Evolutionary conservation across 2,888 invertebrate species (phyloP).

Genomic region (Andrena trimmerana): DNA sequence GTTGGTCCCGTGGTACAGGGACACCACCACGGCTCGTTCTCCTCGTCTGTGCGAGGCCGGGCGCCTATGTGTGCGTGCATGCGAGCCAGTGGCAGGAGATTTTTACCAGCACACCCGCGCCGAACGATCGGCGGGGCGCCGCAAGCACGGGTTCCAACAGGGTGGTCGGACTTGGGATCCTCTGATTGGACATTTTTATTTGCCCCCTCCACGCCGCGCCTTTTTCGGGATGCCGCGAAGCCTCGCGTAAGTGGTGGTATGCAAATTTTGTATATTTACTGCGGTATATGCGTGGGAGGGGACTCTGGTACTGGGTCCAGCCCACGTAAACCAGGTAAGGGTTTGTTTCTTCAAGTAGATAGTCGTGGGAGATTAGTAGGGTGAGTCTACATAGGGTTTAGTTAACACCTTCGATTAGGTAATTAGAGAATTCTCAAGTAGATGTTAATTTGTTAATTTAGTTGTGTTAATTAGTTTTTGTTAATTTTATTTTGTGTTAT

Average conservation of each 20-base stretch:
- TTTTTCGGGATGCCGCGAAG: neutral
- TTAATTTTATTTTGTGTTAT: too few relatives aligned
- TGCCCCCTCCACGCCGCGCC: neutral
- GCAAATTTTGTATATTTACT: neutral
- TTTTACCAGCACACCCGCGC: conserved; percentile 72
- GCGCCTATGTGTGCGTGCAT: conserved; percentile 19
- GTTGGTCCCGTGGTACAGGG: conserved; percentile 74
- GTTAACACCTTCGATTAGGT: too few relatives aligned
- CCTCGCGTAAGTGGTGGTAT: neutral
- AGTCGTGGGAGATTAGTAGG: too few relatives aligned
- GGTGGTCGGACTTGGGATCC: conserved; percentile 42
- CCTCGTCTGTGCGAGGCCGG: conserved; percentile 29
- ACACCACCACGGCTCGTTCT: conserved; percentile 51
- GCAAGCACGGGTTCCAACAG: conserved; percentile 35
- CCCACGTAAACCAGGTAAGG: too few relatives aligned
- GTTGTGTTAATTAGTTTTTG: too few relatives aligned
- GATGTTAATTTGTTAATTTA: too few relatives aligned
- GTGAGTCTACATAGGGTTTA: too few relatives aligned
- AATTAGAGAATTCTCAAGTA: too few relatives aligned
- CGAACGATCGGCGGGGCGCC: neutral
- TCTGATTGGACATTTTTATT: conserved; percentile 30
- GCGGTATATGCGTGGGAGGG: neutral
- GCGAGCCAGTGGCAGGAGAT: conserved; percentile 69
- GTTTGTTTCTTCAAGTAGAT: too few relatives aligned
- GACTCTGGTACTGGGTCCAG: too few relatives aligned